A percentile compares a stretch with the other conserved stretches of the same genome.
These are phyloP conservation scores for Polypterus bichir DNA, from an alignment of 2,113 vertebrate species.

Conservation along the genomic window DNA sequence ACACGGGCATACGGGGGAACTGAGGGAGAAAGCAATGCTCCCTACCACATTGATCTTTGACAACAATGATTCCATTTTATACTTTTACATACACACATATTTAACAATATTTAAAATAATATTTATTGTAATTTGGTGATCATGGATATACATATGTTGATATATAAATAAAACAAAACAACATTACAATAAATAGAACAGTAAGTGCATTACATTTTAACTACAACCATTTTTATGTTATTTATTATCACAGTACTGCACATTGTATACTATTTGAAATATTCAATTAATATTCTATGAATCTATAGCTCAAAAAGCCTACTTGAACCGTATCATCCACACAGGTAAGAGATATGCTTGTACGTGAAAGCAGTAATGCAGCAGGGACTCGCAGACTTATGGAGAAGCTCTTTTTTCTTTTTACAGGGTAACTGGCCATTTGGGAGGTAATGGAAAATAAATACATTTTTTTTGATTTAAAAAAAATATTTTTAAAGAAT, in stretches of 20 bases:
- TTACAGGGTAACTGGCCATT: too few relatives aligned
- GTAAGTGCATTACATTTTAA: slow-evolving; percentile 3
- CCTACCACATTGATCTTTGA: slow-evolving; percentile 6
- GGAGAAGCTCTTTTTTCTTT: too few relatives aligned
- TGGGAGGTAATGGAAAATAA: too few relatives aligned
- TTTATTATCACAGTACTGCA: slow-evolving; percentile 14
- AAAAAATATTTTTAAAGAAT: too few relatives aligned
- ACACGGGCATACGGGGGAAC: too few relatives aligned
- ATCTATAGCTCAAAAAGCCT: not conserved
- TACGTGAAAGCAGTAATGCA: too few relatives aligned
- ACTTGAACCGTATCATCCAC: not conserved
- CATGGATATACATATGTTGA: slow-evolving; percentile 11
- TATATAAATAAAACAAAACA: slow-evolving; percentile 16
- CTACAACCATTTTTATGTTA: not conserved
- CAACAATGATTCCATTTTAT: not conserved
- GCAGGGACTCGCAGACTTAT: too few relatives aligned
- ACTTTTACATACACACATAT: slow-evolving; percentile 6
- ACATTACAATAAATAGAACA: slow-evolving; percentile 12
- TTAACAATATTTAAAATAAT: slow-evolving; percentile 47
- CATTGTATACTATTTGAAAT: slow-evolving; percentile 12
- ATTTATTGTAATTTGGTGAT: slow-evolving; percentile 45
- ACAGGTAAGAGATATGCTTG: not conserved
- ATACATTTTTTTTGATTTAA: too few relatives aligned
- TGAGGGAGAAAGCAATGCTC: slow-evolving; percentile 14
- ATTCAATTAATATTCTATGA: not conserved